Evolutionary conservation across 2,113 vertebrate species (phyloP).

Genomic region (Felis catus): DNA sequence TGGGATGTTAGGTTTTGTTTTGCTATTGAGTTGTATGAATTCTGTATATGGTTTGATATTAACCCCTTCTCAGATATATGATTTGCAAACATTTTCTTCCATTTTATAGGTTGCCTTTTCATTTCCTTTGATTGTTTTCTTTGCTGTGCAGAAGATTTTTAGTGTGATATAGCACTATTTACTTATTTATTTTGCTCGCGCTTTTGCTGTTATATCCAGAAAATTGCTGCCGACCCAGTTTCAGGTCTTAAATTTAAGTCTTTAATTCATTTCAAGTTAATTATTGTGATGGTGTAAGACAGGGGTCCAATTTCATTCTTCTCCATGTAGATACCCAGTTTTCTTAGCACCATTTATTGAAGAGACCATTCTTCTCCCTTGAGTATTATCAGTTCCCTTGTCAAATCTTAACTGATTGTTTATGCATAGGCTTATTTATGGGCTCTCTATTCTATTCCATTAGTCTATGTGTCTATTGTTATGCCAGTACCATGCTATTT

Average conservation of each 20-base stretch:
- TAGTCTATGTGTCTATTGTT: neutral
- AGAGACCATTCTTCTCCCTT: neutral
- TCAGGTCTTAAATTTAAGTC: neutral
- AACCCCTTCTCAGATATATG: neutral
- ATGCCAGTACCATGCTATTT: neutral
- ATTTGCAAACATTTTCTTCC: neutral
- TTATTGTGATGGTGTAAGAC: neutral
- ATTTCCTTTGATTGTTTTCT: neutral
- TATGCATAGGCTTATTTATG: neutral
- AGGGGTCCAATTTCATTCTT: neutral
- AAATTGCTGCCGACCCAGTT: neutral
- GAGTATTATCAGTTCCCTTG: neutral
- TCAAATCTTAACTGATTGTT: neutral
- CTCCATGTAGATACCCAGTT: neutral
- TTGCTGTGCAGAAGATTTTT: neutral
- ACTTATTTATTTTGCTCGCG: neutral
- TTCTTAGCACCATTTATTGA: neutral
- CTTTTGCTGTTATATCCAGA: neutral
- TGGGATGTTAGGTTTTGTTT: neutral
- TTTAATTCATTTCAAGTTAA: neutral
- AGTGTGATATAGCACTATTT: neutral
- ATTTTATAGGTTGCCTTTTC: neutral
- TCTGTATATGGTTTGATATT: neutral
- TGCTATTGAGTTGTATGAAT: neutral
- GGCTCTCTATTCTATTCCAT: neutral